phyloP scores from a whole-genome alignment of 1,140 invertebrate species.

The Drosophila melanica region DNA sequence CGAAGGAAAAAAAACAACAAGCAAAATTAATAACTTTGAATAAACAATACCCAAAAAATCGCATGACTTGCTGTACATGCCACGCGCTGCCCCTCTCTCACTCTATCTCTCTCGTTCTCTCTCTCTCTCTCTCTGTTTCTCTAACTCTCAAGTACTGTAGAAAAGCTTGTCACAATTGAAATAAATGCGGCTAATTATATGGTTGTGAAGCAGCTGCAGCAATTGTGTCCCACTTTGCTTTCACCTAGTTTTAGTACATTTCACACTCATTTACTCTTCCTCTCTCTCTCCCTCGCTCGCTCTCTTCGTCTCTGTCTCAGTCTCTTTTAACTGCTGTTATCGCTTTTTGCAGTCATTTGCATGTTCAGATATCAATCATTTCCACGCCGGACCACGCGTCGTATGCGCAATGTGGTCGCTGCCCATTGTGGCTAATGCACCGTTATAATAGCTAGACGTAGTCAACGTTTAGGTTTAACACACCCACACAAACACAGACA shows the following conservation, averaged over 20 bases:
- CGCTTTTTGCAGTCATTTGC: conserved; percentile 63
- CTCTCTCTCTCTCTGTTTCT: conserved; percentile 11
- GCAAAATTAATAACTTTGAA: conserved; percentile 61
- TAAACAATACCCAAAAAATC: conserved; percentile 57
- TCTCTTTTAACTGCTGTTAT: conserved; percentile 13
- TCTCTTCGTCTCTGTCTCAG: conserved; percentile 24
- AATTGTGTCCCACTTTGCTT: conserved; percentile 48
- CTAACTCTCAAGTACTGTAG: conserved; percentile 19
- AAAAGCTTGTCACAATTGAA: conserved; percentile 29
- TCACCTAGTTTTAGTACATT: conserved; percentile 20
- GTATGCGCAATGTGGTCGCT: conserved; percentile 64
- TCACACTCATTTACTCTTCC: conserved; percentile 11
- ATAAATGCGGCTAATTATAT: conserved; percentile 65
- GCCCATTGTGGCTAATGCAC: conserved; percentile 65
- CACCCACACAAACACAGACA: conserved; percentile 32
- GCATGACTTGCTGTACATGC: conserved; percentile 64
- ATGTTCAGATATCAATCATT: conserved; percentile 75
- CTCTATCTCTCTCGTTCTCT: conserved; percentile 28
- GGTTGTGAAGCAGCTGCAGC: conserved; percentile 42
- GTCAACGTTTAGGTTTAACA: conserved; percentile 30
- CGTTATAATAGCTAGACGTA: conserved; percentile 65
- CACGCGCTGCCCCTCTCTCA: conserved; percentile 17
- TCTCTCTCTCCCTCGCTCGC: conserved; percentile 9
- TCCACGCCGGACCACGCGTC: conserved; percentile 48
- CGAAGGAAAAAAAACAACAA: conserved; percentile 16